Percentiles rank a stretch among this genome's conserved stretches.
Conservation (phyloP, 2,113 vertebrate species). For the Siniperca chuatsi region DNA sequence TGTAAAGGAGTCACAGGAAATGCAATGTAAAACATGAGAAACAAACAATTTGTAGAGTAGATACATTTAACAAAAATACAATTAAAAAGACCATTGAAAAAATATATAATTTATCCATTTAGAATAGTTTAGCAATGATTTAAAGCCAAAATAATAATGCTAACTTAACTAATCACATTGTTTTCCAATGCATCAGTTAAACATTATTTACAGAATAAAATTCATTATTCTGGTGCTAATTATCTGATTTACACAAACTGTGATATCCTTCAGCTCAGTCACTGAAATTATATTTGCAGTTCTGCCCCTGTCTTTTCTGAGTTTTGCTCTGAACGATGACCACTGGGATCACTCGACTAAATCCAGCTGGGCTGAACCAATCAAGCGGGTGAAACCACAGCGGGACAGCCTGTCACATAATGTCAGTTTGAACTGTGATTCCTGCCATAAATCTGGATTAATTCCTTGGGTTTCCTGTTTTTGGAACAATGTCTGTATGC, state of each 20-base stretch:
- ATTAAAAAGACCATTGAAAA: too few relatives aligned
- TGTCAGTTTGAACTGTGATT: neutral
- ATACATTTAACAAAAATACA: too few relatives aligned
- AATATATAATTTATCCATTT: too few relatives aligned
- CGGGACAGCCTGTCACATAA: neutral
- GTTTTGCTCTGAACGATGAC: neutral
- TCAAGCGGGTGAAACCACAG: neutral
- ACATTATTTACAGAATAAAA: neutral
- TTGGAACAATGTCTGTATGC: neutral
- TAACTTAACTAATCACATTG: neutral
- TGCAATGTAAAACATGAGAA: too few relatives aligned
- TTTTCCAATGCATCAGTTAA: neutral
- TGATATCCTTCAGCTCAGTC: neutral
- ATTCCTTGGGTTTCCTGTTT: neutral
- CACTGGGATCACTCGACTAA: neutral
- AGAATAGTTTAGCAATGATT: too few relatives aligned
- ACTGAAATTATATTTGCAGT: neutral
- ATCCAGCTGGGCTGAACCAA: neutral
- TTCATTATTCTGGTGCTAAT: neutral
- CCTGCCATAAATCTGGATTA: slow-evolving; percentile 16
- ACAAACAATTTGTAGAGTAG: too few relatives aligned
- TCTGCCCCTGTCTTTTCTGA: neutral
- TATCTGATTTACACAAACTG: neutral
- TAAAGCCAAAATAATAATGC: too few relatives aligned
- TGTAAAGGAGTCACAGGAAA: too few relatives aligned